Percentiles rank a stretch among this genome's conserved stretches.
Evolutionary conservation across 1,140 invertebrate genomes (phyloP).

Genomic region (Drosophila teissieri): DNA sequence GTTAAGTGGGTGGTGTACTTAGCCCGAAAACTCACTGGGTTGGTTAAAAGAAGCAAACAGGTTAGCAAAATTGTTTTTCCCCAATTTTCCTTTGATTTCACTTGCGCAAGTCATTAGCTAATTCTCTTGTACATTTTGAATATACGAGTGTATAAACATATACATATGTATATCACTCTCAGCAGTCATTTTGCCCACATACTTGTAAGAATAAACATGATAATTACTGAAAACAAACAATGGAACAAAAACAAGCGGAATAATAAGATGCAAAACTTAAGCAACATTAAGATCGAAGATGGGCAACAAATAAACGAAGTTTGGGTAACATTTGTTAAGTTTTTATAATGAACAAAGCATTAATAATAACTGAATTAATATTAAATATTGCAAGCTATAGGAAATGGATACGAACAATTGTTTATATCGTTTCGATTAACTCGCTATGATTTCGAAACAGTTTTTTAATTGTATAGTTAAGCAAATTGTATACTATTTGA

Average conservation of each 20-base stretch:
- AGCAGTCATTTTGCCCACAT: slow-evolving; percentile 28
- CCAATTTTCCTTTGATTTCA: slow-evolving; percentile 20
- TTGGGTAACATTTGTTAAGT: slow-evolving; percentile 80
- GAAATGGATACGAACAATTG: slow-evolving; percentile 44
- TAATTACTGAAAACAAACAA: slow-evolving; percentile 36
- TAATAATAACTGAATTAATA: slow-evolving; percentile 69
- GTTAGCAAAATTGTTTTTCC: slow-evolving; percentile 18
- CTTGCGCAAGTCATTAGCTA: slow-evolving; percentile 23
- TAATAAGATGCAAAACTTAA: slow-evolving; percentile 29
- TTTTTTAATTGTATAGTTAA: slow-evolving; percentile 82
- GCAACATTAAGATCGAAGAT: slow-evolving; percentile 42
- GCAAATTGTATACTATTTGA: slow-evolving; percentile 81
- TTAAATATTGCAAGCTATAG: slow-evolving; percentile 57
- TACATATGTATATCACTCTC: slow-evolving; percentile 38
- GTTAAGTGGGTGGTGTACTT: slow-evolving; percentile 16
- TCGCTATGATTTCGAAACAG: slow-evolving; percentile 54
- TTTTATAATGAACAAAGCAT: slow-evolving; percentile 77
- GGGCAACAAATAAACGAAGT: slow-evolving; percentile 64
- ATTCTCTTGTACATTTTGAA: slow-evolving; percentile 53
- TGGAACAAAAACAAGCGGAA: slow-evolving; percentile 39
- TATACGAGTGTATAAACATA: slow-evolving; percentile 18
- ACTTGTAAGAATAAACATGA: slow-evolving; percentile 42
- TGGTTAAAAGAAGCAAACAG: slow-evolving; percentile 15
- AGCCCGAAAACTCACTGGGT: background rate
- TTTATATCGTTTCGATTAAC: slow-evolving; percentile 61